Evolutionary conservation across 1,140 invertebrate species (phyloP), one percentile per base, ranked within the genome.

Genomic region (Aphelinus atriplicis): DNA sequence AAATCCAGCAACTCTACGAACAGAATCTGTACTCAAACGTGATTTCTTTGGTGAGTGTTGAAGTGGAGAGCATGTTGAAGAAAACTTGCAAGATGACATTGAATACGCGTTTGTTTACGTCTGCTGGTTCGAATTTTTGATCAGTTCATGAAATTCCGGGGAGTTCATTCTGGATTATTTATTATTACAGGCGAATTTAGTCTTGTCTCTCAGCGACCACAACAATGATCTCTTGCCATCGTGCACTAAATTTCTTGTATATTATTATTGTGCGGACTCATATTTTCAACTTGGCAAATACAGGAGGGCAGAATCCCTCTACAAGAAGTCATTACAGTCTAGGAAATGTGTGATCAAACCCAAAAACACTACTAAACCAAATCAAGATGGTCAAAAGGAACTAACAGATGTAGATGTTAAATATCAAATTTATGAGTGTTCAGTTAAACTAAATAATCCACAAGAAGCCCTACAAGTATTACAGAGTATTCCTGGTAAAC

Each of bases 351-450:
- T 94, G 48, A 82, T 92, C 5, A 94, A 94, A 81, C 89, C 84
- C 73, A 91, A 90, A 80, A 88, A 84, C 75, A 83, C 82, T 57
- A 83, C 80, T 55, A 90, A 90, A 80, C 86, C 86, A 77, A 82
- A 84, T 65, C 81, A 88, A 74, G 90, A 88, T 56, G 82, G 80
- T 55, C 86, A 86, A 74, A 90, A 88, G 68, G 87, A 89, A 67
- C 77, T 90, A 42, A 85, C 87, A 3, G 91, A 91, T 64, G 84
- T 87, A 88, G 93, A 95, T 79, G 91, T 95, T n/a, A 94, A 94
- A 83, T 95, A 92, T 81, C 91, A 93, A 83, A 90, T 95, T 57
- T 90, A 94, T 83, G 81, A 91, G 43, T 95, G 94, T 84, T 87
- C 92, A 76, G 83, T 90, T 0, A 90, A 92, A 71, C 83, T 92